Percentiles rank a stretch among this genome's conserved stretches.
Conservation (phyloP, 1,140 invertebrate species). For the Calycopis cecrops region DNA sequence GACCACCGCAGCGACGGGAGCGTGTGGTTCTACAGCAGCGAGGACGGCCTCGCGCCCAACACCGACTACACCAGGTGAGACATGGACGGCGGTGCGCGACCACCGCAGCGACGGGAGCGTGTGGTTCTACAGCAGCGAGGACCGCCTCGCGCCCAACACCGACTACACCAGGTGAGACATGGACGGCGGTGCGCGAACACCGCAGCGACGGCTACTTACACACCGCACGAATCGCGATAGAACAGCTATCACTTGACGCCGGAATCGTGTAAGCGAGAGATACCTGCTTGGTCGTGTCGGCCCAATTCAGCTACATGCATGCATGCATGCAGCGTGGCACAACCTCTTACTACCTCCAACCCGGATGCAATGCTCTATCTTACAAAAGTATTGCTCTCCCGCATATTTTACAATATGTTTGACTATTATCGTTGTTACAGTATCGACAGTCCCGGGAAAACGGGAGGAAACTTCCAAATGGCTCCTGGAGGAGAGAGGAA, state of each 20-base stretch:
- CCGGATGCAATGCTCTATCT: too few relatives aligned
- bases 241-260: too few relatives aligned
- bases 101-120: slow-evolving; percentile 41
- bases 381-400: too few relatives aligned
- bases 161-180: slow-evolving; percentile 44
- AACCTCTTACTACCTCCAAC: neutral
- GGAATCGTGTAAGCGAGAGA: too few relatives aligned
- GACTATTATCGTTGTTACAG: slow-evolving; percentile 25
- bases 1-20: slow-evolving; percentile 43
- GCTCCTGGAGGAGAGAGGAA: slow-evolving; percentile 52
- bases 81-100: slow-evolving; percentile 54
- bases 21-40: slow-evolving; percentile 52
- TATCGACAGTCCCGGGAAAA: slow-evolving; percentile 41
- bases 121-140: slow-evolving; percentile 47
- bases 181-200: slow-evolving; percentile 57
- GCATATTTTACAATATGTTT: neutral
- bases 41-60: slow-evolving; percentile 32
- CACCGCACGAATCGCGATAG: too few relatives aligned
- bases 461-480: slow-evolving; percentile 47
- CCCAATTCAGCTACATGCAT: too few relatives aligned
- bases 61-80: slow-evolving; percentile 45
- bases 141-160: slow-evolving; percentile 36
- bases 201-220: slow-evolving; percentile 25
- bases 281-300: too few relatives aligned
- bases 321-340: too few relatives aligned